Conservation (phyloP, 2,888 invertebrate genomes). For the Netelia fuscicornis region DNA sequence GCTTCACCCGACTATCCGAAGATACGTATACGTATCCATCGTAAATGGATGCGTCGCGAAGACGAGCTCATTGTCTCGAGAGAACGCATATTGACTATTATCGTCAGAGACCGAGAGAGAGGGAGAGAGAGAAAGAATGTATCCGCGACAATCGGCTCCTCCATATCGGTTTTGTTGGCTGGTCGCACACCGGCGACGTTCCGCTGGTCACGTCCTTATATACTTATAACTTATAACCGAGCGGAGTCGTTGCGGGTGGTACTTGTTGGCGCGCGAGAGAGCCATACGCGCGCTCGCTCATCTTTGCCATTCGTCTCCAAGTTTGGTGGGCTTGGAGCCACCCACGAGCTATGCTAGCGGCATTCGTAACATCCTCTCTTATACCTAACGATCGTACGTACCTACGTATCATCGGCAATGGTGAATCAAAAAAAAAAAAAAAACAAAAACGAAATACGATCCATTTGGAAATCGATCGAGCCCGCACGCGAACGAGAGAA, state of each 20-base stretch:
- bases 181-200: slow-evolving; percentile 30
- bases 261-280: slow-evolving; percentile 29
- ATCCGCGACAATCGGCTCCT: slow-evolving; percentile 67
- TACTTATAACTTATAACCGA: slow-evolving; percentile 35
- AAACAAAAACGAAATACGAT: background rate
- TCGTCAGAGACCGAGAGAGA: slow-evolving; percentile 57
- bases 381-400: background rate
- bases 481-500: slow-evolving; percentile 55
- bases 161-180: slow-evolving; percentile 68
- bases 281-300: slow-evolving; percentile 63
- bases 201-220: slow-evolving; percentile 69
- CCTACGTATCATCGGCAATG: too few relatives aligned
- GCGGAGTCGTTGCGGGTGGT: slow-evolving; percentile 60
- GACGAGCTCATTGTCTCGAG: slow-evolving; percentile 69
- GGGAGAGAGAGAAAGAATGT: slow-evolving; percentile 23
- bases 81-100: slow-evolving; percentile 72
- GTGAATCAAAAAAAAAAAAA: too few relatives aligned
- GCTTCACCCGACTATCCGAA: slow-evolving; percentile 25
- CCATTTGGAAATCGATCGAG: slow-evolving; percentile 67
- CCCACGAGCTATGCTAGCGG: slow-evolving; percentile 79
- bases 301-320: slow-evolving; percentile 73
- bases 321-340: slow-evolving; percentile 79
- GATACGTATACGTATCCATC: slow-evolving; percentile 29
- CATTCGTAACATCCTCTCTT: slow-evolving; percentile 77
- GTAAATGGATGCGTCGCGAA: slow-evolving; percentile 57